A percentile compares a stretch with the other conserved stretches of the same genome.
phyloP scores from a whole-genome alignment of 1,140 invertebrate genomes.

The Drosophila littoralis region DNA sequence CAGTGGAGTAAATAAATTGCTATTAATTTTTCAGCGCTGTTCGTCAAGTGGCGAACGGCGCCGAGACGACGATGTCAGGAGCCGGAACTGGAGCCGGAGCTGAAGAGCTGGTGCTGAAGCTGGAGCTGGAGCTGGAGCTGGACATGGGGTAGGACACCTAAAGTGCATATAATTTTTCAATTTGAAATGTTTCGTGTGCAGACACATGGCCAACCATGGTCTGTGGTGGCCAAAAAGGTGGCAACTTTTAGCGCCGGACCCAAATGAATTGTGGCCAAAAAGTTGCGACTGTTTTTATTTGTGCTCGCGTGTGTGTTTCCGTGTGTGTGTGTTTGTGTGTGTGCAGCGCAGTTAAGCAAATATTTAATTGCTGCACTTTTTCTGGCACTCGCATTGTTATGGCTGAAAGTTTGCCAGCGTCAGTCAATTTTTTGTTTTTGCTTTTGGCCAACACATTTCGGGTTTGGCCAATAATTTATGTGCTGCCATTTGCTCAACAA shows the following conservation, averaged over 20 bases:
- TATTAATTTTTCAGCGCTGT: slow-evolving; percentile 81
- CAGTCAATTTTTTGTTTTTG: slow-evolving; percentile 15
- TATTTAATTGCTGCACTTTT: slow-evolving; percentile 84
- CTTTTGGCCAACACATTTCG: slow-evolving; percentile 33
- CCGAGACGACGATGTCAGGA: slow-evolving; percentile 57
- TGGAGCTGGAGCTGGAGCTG: slow-evolving; percentile 8
- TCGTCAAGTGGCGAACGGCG: slow-evolving; percentile 74
- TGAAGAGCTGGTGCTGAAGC: slow-evolving; percentile 3
- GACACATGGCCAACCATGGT: slow-evolving; percentile 46
- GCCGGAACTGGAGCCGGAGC: slow-evolving; percentile 11
- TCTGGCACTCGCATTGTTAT: slow-evolving; percentile 51
- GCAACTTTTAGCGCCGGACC: slow-evolving; percentile 52
- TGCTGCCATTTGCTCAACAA: slow-evolving; percentile 76
- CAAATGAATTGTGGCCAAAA: slow-evolving; percentile 83
- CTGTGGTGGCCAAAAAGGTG: slow-evolving; percentile 69
- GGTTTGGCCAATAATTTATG: slow-evolving; percentile 82
- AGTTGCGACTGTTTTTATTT: slow-evolving; percentile 61
- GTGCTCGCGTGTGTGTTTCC: slow-evolving; percentile 9
- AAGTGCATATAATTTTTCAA: slow-evolving; percentile 84
- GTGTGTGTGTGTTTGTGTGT: slow-evolving; percentile 34
- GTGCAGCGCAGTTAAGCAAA: slow-evolving; percentile 77
- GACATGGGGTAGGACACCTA: slow-evolving; percentile 58
- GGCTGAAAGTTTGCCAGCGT: slow-evolving; percentile 68
- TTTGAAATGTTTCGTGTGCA: slow-evolving; percentile 72
- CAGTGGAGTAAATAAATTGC: slow-evolving; percentile 78